Evolutionary conservation across 2,797 vertebrate genomes (phyloP).

Genomic region (Amblyopsis hoosieri): DNA sequence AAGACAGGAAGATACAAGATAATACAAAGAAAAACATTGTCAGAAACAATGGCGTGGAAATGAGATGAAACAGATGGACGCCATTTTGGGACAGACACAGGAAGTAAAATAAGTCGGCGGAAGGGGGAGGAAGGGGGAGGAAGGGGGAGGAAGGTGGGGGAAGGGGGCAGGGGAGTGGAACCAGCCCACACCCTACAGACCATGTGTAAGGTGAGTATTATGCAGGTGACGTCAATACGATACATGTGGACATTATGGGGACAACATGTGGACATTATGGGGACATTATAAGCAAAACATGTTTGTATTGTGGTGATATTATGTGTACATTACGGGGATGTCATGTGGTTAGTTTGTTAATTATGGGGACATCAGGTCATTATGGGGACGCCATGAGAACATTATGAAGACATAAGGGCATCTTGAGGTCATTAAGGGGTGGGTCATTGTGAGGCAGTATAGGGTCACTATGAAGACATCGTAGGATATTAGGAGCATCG

Average conservation of each 20-base stretch:
- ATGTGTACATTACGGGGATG: too few relatives aligned
- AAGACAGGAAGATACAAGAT: neutral
- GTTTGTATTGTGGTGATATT: too few relatives aligned
- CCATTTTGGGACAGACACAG: constrained; percentile 49
- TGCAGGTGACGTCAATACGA: neutral
- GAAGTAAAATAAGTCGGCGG: constrained; percentile 44
- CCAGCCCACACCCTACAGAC: constrained; percentile 32
- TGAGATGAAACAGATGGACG: constrained; percentile 56
- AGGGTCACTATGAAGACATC: neutral
- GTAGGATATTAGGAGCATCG: too few relatives aligned
- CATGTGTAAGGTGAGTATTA: constrained; percentile 65
- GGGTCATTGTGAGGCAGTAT: too few relatives aligned
- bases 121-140: constrained; percentile 24
- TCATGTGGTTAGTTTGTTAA: too few relatives aligned
- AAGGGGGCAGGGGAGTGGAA: constrained; percentile 39
- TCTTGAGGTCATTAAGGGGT: too few relatives aligned
- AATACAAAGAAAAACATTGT: constrained; percentile 9
- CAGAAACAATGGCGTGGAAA: constrained; percentile 51
- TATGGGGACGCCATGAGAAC: too few relatives aligned
- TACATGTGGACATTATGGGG: constrained; percentile 31
- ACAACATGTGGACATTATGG: neutral
- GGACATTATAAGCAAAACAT: too few relatives aligned
- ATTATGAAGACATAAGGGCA: too few relatives aligned
- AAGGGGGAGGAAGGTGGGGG: neutral
- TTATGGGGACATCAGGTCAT: too few relatives aligned